Conservation (phyloP, 2,797 vertebrate species). For the Lophura swinhoii region DNA sequence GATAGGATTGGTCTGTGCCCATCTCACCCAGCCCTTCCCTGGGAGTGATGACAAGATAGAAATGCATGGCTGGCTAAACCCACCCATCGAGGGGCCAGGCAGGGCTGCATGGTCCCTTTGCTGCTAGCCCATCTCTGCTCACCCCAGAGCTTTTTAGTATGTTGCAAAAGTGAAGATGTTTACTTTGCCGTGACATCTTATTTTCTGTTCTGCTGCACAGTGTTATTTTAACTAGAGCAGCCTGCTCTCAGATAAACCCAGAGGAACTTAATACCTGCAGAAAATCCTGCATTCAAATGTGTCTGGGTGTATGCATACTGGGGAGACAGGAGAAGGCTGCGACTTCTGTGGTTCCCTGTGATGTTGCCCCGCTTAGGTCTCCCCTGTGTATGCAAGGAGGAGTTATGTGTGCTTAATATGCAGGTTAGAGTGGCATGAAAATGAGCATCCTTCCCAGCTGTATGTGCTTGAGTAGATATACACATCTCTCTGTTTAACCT, state of each 20-base stretch:
- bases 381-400: neutral
- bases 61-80: slow-evolving; percentile 9
- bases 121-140: neutral
- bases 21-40: neutral
- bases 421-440: neutral
- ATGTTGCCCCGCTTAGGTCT: neutral
- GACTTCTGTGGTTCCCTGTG: neutral
- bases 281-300: slow-evolving; percentile 67
- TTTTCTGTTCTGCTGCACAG: slow-evolving; percentile 84
- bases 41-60: slow-evolving; percentile 21
- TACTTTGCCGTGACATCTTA: slow-evolving; percentile 81
- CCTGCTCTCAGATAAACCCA: slow-evolving; percentile 73
- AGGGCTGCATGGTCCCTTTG: neutral
- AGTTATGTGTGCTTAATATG: neutral
- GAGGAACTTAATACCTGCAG: slow-evolving; percentile 67
- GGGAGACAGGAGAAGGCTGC: neutral
- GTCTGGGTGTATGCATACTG: neutral
- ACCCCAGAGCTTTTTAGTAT: slow-evolving; percentile 54
- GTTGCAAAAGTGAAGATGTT: slow-evolving; percentile 75
- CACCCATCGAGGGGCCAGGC: neutral
- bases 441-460: neutral
- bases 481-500: neutral
- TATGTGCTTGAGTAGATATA: neutral
- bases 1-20: slow-evolving; percentile 32
- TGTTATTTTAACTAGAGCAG: slow-evolving; percentile 77